phyloP scores from a whole-genome alignment of 2,888 invertebrate species.

The Troilus luridus region DNA sequence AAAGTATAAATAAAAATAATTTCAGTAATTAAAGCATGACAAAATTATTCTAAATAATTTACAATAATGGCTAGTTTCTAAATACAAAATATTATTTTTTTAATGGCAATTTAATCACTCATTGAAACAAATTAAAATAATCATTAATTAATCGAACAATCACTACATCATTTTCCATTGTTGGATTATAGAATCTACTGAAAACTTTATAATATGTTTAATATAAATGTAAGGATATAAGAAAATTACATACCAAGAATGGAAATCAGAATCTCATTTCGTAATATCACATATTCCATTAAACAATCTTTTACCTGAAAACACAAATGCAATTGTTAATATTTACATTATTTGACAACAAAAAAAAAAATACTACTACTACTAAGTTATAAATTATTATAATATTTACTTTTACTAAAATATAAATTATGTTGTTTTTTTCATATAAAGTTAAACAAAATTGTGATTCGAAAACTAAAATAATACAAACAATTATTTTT shows the following conservation, averaged over 20 bases:
- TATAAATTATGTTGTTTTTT: too few species aligned
- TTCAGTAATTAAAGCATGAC: too few species aligned
- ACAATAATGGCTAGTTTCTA: too few species aligned
- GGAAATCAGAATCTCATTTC: neutral
- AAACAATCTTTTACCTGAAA: conserved; percentile 2
- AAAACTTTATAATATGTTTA: neutral
- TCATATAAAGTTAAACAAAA: too few species aligned
- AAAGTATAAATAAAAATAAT: too few species aligned
- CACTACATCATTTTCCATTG: neutral
- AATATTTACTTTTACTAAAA: neutral
- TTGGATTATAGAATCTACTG: neutral
- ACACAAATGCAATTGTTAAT: neutral
- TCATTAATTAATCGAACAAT: too few species aligned
- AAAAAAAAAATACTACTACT: neutral
- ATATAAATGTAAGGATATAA: neutral
- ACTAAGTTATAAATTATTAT: neutral
- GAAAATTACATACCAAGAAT: neutral
- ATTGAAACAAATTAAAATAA: too few species aligned
- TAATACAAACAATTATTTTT: neutral
- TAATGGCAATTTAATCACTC: too few species aligned
- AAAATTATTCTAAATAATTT: too few species aligned
- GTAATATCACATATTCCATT: neutral
- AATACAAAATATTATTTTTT: too few species aligned
- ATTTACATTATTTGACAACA: neutral
- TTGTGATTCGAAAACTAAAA: neutral